Evolutionary conservation across 35 echinoderm and acorn worm genomes (phyloP), one percentile per base, ranked within the genome.

Genomic region (Anneissia japonica): DNA sequence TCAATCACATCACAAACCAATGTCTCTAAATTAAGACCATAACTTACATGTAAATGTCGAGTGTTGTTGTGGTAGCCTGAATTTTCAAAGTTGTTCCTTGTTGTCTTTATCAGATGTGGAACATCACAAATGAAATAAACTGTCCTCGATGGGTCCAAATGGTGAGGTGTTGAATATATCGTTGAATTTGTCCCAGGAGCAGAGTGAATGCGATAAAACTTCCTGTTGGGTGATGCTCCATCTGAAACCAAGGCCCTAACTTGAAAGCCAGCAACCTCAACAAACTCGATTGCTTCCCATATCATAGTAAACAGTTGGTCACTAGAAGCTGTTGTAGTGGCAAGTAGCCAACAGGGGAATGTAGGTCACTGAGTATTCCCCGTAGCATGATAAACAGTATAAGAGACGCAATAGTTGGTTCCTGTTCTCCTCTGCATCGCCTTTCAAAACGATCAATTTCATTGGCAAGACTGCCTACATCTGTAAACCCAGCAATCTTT

Each of bases 11-110:
- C n/a, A n/a, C n/a, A n/a, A n/a, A n/a, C n/a, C n/a, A n/a, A n/a
- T n/a, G n/a, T 6, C 32, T 2, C 4, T 34, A 80, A n/a, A 11
- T n/a, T n/a, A n/a, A n/a, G n/a, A n/a, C n/a, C n/a, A n/a, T n/a
- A 64, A 77, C 84, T 82, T 43, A 87, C 90, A 39, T 51, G 33
- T 23, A 92, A 43, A 38, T 87, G 82, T 46, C 85, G 82, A 23
- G 91, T 84, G 32, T 88, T 92, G 37, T 75, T 81, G 51, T 88
- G 56, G 80, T 34, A 92, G 14, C 81, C 91, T 23, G 91, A 92
- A 38, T 92, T 92, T 56, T 92, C 86, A 31, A 46, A 84, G 86
- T 91, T 93, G 46, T 93, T 93, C 2, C 91, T 73, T 0, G 79
- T 85, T 0, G 86, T 93, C 37, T 92, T 93, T 10, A 89, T 19